Conservation (phyloP, 2,113 vertebrate species). For the Calyptommatus sinebrachiatus region DNA sequence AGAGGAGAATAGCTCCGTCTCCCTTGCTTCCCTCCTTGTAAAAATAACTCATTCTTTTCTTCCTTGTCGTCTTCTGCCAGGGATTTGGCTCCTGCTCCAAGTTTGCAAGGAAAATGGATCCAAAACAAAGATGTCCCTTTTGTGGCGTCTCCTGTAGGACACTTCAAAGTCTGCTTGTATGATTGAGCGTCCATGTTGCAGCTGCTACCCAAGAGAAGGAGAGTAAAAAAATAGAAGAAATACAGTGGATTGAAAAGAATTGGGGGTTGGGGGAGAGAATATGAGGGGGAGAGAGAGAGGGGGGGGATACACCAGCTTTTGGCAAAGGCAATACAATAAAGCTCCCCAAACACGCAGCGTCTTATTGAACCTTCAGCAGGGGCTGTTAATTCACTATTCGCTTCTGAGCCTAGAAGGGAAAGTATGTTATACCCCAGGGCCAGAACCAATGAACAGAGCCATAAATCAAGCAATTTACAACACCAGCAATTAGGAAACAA, state of each 20-base stretch:
- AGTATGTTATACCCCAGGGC: slow-evolving; percentile 65
- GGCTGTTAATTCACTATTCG: slow-evolving; percentile 71
- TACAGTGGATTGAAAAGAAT: slow-evolving; percentile 54
- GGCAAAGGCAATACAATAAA: slow-evolving; percentile 64
- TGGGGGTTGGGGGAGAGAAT: slow-evolving; percentile 30
- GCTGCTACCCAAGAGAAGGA: slow-evolving; percentile 43
- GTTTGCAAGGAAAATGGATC: slow-evolving; percentile 31
- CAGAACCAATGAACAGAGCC: slow-evolving; percentile 60
- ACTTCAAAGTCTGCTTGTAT: slow-evolving; percentile 51
- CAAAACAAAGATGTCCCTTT: slow-evolving; percentile 43
- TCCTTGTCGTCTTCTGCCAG: too few species aligned
- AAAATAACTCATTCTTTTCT: neutral
- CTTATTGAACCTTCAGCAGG: slow-evolving; percentile 63
- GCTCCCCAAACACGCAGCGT: slow-evolving; percentile 64
- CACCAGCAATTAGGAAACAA: slow-evolving; percentile 70
- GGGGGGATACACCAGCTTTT: slow-evolving; percentile 47
- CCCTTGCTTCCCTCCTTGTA: neutral
- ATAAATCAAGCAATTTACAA: slow-evolving; percentile 78
- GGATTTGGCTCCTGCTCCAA: slow-evolving; percentile 35
- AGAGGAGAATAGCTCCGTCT: too few species aligned
- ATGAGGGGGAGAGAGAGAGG: too few species aligned
- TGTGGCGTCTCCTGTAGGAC: slow-evolving; percentile 51
- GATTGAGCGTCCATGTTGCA: slow-evolving; percentile 15
- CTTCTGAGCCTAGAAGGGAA: slow-evolving; percentile 70
- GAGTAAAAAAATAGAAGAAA: slow-evolving; percentile 29